A percentile compares a stretch with the other conserved stretches of the same genome.
Conservation (phyloP, 2,113 vertebrate genomes). For the Rhipidura dahli region DNA sequence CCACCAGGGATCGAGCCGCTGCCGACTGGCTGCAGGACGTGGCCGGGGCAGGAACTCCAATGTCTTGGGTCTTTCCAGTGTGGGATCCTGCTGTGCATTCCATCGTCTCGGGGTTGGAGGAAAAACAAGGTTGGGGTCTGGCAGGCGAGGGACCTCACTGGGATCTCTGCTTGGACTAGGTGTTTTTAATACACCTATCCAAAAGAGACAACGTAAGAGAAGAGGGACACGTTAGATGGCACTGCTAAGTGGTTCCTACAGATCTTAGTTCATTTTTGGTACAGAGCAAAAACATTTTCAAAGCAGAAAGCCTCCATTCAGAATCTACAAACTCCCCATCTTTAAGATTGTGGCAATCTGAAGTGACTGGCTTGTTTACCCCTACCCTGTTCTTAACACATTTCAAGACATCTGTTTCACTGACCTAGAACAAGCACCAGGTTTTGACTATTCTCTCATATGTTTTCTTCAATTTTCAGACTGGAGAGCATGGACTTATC, state of each 20-base stretch:
- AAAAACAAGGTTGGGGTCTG: constrained; percentile 90
- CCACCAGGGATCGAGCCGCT: constrained; percentile 85
- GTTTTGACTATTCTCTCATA: background rate
- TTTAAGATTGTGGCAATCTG: background rate
- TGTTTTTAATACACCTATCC: constrained; percentile 75
- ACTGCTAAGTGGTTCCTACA: background rate
- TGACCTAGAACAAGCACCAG: background rate
- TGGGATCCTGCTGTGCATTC: constrained; percentile 76
- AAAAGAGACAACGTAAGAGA: constrained; percentile 12
- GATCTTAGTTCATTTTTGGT: background rate
- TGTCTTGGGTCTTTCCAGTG: constrained; percentile 93
- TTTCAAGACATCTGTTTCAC: background rate
- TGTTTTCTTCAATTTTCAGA: background rate
- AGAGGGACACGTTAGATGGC: constrained; percentile 36
- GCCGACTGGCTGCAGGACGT: constrained; percentile 86
- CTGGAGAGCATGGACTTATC: background rate
- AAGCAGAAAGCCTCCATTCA: background rate
- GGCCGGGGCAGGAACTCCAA: constrained; percentile 91
- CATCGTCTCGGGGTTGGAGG: constrained; percentile 90
- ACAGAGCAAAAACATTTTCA: background rate
- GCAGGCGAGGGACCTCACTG: constrained; percentile 87
- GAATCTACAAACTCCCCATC: background rate
- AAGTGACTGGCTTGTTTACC: background rate
- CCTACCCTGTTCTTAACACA: background rate
- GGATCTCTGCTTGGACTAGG: constrained; percentile 80